Conservation (phyloP, 2,113 vertebrate species). For the Globicephala melas region DNA sequence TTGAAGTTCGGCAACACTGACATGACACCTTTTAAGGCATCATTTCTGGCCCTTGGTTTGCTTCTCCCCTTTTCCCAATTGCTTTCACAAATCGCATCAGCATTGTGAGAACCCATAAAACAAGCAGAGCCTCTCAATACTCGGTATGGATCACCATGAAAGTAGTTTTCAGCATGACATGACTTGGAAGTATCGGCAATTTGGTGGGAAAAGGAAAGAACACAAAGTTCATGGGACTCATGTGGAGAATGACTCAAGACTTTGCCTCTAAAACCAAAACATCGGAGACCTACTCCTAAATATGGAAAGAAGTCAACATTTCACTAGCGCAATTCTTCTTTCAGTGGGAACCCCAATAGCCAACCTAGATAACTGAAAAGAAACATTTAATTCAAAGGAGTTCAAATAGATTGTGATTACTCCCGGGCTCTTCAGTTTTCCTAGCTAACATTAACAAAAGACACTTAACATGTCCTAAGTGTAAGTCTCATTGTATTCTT, state of each 20-base stretch:
- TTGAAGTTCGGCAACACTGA: background rate
- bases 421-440: background rate
- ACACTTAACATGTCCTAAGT: background rate
- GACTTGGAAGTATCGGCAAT: background rate
- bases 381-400: background rate
- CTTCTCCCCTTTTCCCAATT: background rate
- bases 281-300: background rate
- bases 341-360: background rate
- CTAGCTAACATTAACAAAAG: background rate
- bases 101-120: background rate
- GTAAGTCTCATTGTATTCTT: background rate
- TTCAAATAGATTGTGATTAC: background rate
- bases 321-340: background rate
- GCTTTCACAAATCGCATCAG: background rate
- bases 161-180: background rate
- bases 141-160: background rate
- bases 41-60: background rate
- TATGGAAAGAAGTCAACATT: background rate
- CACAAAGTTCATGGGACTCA: background rate
- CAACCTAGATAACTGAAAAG: background rate
- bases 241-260: background rate
- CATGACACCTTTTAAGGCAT: background rate
- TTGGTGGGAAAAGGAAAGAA: background rate
- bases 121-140: background rate
- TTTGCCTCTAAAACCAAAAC: slow-evolving; percentile 41